Base-by-base conservation (phyloP, 2,797 vertebrate genomes). In the Aphelocoma californica region DNA sequence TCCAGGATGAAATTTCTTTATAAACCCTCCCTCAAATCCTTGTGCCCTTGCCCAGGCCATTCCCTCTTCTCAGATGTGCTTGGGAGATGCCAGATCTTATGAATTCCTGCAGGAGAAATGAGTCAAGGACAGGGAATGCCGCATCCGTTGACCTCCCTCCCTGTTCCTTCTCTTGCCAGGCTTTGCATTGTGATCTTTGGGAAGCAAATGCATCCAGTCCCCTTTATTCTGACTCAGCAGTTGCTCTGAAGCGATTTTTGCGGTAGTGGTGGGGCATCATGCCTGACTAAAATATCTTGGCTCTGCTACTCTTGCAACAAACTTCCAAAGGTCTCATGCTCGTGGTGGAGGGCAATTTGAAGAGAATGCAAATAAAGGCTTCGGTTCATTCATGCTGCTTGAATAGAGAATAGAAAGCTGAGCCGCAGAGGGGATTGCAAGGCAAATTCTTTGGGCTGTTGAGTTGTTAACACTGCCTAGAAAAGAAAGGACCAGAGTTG, bases 321-420 rank as follows among this genome's bases (percentile, higher is more conserved):
- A 95, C 94, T 97, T 97, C 94, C 91, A 92, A 93, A 97, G 96
- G 95, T 96, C 95, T 97, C 94, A 94, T 96, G 91, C 96, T 96
- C 93, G 95, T 2, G 90, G 96, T 95, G 84, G 92, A 97, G 96
- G 92, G 92, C 96, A 97, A 97, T 97, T 97, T 96, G 94, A 94
- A 96, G 96, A 96, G 96, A 97, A 97, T 96, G 97, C 95, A 97
- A 97, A 97, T 95, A 97, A 96, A 97, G 91, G 78, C 85, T 97
- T 96, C 18, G 1, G 56, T 96, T 97, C 96, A 97, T 97, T 97
- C 96, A 97, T 94, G 90, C 90, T 95, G 70, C 94, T 81, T 96
- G 95, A 93, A 89, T 62, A 95, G 66, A 88, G 95, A 94, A 92
- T 78, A 88, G 95, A 92, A 97, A 96, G 74, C 95, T 92, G 90